Conservation (phyloP, 2,888 invertebrate genomes). For the Tineola bisselliella region DNA sequence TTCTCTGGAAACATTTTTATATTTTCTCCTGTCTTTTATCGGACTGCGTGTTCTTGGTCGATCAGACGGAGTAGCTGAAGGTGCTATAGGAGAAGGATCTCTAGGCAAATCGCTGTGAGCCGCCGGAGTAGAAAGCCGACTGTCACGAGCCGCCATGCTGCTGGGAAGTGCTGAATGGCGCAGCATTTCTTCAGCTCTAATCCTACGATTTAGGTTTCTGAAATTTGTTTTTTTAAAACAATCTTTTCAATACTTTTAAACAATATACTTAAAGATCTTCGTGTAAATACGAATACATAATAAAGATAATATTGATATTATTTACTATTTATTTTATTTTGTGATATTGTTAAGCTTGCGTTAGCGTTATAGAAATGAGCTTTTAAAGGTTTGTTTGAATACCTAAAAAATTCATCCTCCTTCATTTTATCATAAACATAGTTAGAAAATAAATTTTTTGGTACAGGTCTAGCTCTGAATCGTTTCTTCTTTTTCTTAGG, state of each 20-base stretch:
- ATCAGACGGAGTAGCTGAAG: constrained; percentile 39
- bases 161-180: constrained; percentile 73
- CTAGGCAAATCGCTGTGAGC: constrained; percentile 58
- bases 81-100: constrained; percentile 48
- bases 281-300: too few species aligned
- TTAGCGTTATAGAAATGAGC: too few species aligned
- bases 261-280: too few species aligned
- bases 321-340: too few species aligned
- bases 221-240: too few species aligned
- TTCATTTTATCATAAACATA: constrained; percentile 76
- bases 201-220: constrained; percentile 72
- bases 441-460: constrained; percentile 75
- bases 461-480: constrained; percentile 75
- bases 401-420: constrained; percentile 75
- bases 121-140: constrained; percentile 52
- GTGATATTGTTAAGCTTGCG: not conserved
- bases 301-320: too few species aligned
- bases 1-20: constrained; percentile 36
- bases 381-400: not conserved
- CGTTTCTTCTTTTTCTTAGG: constrained; percentile 61
- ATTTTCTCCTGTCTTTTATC: constrained; percentile 37
- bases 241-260: too few species aligned
- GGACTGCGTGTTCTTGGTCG: constrained; percentile 41
- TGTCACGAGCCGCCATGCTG: constrained; percentile 73
- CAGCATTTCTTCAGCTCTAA: constrained; percentile 76